phyloP scores from a whole-genome alignment of 2,113 vertebrate species.

The Macquaria ambigua region DNA sequence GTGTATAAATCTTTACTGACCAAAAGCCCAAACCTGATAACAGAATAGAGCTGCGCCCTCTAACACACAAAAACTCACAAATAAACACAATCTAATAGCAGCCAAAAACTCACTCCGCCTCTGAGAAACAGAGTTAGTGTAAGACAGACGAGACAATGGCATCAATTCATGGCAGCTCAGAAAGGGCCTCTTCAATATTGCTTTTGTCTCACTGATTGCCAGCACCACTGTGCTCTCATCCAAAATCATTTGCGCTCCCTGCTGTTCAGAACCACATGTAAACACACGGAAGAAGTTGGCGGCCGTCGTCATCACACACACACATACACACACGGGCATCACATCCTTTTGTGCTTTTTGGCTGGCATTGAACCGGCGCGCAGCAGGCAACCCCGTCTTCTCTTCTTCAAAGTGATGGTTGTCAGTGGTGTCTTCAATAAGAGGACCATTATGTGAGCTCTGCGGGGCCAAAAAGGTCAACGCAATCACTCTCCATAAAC shows the following conservation, averaged over 20 bases:
- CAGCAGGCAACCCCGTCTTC: constrained; percentile 70
- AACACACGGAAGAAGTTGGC: constrained; percentile 57
- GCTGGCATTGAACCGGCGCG: constrained; percentile 65
- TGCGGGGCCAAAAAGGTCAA: constrained; percentile 80
- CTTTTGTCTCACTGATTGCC: constrained; percentile 67
- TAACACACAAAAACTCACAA: constrained; percentile 10
- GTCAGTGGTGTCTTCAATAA: constrained; percentile 73
- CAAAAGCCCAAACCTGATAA: constrained; percentile 53
- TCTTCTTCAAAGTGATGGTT: constrained; percentile 76
- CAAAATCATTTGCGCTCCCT: constrained; percentile 71
- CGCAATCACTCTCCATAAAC: constrained; percentile 65
- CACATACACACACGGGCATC: neutral
- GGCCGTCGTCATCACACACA: constrained; percentile 15
- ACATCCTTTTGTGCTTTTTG: constrained; percentile 65
- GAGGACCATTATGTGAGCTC: constrained; percentile 72
- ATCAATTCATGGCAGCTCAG: constrained; percentile 43
- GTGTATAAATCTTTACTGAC: constrained; percentile 62
- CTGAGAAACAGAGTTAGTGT: neutral
- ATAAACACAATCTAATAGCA: neutral
- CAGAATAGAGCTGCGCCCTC: constrained; percentile 4
- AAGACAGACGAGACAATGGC: constrained; percentile 47
- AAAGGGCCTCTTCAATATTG: constrained; percentile 57
- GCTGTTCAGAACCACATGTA: constrained; percentile 58
- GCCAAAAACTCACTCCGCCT: neutral
- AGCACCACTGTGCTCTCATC: constrained; percentile 49